Conservation (phyloP, 2,797 vertebrate species). For the Cynopterus sphinx region DNA sequence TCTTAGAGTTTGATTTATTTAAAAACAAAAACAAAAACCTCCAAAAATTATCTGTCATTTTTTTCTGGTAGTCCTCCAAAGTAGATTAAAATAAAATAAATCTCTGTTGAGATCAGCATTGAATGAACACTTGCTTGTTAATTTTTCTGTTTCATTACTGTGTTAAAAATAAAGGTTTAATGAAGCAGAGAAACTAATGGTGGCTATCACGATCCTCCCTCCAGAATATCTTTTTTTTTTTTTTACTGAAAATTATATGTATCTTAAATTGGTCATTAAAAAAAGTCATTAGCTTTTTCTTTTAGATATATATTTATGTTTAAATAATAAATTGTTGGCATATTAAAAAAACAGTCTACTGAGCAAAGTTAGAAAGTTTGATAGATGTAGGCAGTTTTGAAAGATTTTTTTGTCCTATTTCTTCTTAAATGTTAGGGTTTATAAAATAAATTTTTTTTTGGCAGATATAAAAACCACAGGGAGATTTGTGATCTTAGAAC, state of each 20-base stretch:
- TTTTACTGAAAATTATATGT: not conserved
- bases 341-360: not conserved
- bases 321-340: not conserved
- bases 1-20: not conserved
- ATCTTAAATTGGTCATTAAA: not conserved
- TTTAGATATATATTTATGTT: not conserved
- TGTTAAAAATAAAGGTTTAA: not conserved
- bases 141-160: not conserved
- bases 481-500: not conserved
- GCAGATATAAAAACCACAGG: not conserved
- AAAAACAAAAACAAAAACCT: not conserved
- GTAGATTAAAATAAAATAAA: not conserved
- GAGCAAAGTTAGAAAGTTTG: not conserved
- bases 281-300: not conserved
- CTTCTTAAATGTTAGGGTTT: not conserved
- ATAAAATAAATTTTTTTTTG: not conserved
- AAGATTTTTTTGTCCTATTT: not conserved
- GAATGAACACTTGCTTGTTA: not conserved
- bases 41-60: not conserved
- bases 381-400: not conserved
- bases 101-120: not conserved
- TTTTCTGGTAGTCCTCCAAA: not conserved
- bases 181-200: not conserved
- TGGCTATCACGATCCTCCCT: not conserved
- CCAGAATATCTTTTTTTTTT: not conserved